Conservation (phyloP, 2,888 invertebrate genomes). For the Xanthostigma xanthostigma region DNA sequence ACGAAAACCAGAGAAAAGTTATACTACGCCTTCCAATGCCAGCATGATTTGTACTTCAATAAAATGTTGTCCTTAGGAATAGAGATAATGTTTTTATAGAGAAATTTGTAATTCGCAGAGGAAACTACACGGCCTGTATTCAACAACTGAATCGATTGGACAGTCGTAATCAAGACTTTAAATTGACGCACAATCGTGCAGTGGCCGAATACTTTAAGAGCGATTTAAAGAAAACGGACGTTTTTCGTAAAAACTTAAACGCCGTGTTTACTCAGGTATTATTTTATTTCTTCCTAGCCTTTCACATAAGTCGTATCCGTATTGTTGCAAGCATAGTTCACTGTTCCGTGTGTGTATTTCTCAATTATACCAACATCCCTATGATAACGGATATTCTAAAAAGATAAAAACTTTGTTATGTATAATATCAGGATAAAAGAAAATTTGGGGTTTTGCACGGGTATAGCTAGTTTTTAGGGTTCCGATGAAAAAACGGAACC, state of each 20-base stretch:
- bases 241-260: constrained; percentile 51
- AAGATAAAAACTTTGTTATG: too few species aligned
- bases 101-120: constrained; percentile 21
- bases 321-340: neutral
- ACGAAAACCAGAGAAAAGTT: too few species aligned
- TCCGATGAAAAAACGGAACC: too few species aligned
- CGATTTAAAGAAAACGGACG: constrained; percentile 56
- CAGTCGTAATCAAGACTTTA: constrained; percentile 46
- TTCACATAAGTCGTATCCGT: neutral
- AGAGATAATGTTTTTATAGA: neutral
- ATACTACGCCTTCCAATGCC: too few species aligned
- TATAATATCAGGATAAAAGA: too few species aligned
- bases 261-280: constrained; percentile 39
- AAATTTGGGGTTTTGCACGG: too few species aligned
- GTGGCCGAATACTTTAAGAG: constrained; percentile 67
- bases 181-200: constrained; percentile 70
- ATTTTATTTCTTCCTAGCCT: constrained; percentile 1
- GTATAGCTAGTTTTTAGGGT: too few species aligned
- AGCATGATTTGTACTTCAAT: too few species aligned
- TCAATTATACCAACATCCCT: too few species aligned
- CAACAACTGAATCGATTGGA: constrained; percentile 51
- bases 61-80: too few species aligned
- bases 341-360: too few species aligned
- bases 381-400: too few species aligned
- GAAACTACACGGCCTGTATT: constrained; percentile 44